Percentiles rank a stretch among this genome's conserved stretches.
Conservation (phyloP, 2,113 vertebrate genomes). For the Semnornis frantzii region DNA sequence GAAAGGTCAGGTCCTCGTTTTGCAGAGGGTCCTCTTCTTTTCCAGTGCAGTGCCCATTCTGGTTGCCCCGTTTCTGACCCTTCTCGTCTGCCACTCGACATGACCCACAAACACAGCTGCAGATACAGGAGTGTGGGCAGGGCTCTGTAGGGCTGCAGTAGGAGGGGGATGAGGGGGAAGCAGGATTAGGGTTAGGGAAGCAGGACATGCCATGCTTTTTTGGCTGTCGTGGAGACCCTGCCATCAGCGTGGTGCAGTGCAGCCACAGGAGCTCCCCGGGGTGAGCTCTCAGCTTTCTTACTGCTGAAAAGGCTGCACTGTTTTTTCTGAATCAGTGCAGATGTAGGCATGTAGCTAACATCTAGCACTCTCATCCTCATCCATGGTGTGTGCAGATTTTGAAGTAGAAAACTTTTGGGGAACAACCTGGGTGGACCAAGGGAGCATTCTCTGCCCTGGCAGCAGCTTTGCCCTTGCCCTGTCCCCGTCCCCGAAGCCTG, state of each 20-base stretch:
- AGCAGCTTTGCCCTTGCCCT: neutral
- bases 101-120: neutral
- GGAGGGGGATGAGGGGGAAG: neutral
- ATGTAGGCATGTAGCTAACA: accelerated
- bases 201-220: neutral
- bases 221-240: neutral
- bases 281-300: neutral
- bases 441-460: neutral
- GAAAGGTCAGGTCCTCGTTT: neutral
- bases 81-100: neutral
- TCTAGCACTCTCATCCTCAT: neutral
- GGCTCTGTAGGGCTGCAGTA: accelerated
- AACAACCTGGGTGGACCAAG: neutral
- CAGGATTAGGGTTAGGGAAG: neutral
- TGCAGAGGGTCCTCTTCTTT: neutral
- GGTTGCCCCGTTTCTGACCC: neutral
- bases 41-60: accelerated
- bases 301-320: accelerated
- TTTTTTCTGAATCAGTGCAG: neutral
- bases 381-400: accelerated
- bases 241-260: accelerated
- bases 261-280: neutral
- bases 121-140: neutral
- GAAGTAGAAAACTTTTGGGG: accelerated
- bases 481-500: neutral